Base-by-base conservation (phyloP, 1,140 invertebrate genomes). In the Camponotus pennsylvanicus region DNA sequence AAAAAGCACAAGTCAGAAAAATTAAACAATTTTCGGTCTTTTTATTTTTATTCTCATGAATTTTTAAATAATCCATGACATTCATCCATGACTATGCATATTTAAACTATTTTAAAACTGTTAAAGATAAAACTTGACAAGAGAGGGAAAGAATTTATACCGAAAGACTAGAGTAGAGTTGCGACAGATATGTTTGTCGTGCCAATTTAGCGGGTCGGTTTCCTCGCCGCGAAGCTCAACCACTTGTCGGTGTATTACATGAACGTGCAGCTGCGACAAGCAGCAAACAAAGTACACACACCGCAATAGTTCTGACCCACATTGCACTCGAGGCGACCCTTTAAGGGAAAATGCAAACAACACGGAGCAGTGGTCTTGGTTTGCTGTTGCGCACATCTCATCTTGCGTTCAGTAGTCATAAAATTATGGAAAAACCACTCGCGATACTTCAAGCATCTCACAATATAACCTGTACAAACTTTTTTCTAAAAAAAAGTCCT, bases 301-400 rank as follows among this genome's bases (percentile, higher is more conserved):
- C 55, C 73, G 55, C 79, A 83, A 42, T 45, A 75, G 42, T 83
- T 42, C 79, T 83, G 79, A 83, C 79, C 79, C 55, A 83, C 55
- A 83, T 83, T n/a, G 55, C 55, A 75, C 79, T 83, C 69, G 55
- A 75, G 40, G 40, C 40, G 55, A 42, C 79, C 79, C 79, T 73
- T 83, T 83, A 83, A 83, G 79, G 69, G 67, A 83, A 83, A 83
- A 83, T 83, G 79, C 79, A 83, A 83, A 83, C 79, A 83, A 73
- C 69, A 32, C 52, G 37, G 52, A 40, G 34, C 64, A 49, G 55
- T 13, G 69, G n/a, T 42, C 67, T 45, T 73, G 42, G 66, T 82
- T 82, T 67, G 67, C 40, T 61, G 32, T 13, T 27, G 55, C 13
- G n/a, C 55, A 27, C 59, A 42, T 73, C 55, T 82, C 11, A 42